Conservation (phyloP, 2,888 invertebrate species). For the Diaphora mendica region DNA sequence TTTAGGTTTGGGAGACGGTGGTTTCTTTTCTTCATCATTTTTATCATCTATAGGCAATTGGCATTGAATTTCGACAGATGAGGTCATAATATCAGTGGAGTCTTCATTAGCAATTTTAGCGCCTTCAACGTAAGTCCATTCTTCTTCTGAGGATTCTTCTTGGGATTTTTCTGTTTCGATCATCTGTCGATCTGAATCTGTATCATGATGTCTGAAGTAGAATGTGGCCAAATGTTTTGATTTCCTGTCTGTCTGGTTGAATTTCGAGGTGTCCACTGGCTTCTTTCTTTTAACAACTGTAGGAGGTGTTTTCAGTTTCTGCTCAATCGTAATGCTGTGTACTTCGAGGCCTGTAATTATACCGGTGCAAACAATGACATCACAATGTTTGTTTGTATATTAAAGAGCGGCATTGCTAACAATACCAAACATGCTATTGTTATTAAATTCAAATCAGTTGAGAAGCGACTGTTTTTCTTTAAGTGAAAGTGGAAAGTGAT, state of each 20-base stretch:
- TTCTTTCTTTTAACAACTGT: conserved; percentile 84
- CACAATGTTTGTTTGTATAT: conserved; percentile 52
- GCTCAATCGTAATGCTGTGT: conserved; percentile 63
- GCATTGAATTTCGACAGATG: conserved; percentile 82
- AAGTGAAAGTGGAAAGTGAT: conserved; percentile 52
- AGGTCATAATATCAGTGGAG: conserved; percentile 83
- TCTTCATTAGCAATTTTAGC: conserved; percentile 79
- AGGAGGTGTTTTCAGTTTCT: conserved; percentile 74
- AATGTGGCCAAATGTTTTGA: conserved; percentile 94
- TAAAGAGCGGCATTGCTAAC: conserved; percentile 55
- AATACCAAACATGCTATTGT: conserved; percentile 60
- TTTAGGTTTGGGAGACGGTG: conserved; percentile 71
- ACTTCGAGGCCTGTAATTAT: conserved; percentile 70
- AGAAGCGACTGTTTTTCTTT: conserved; percentile 35
- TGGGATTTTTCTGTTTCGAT: conserved; percentile 81
- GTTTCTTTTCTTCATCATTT: conserved; percentile 56
- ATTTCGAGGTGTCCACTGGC: conserved; percentile 87
- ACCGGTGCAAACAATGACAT: conserved; percentile 16
- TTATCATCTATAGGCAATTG: conserved; percentile 75
- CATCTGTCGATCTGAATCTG: conserved; percentile 92
- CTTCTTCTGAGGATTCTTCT: conserved; percentile 82
- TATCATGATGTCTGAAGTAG: conserved; percentile 95
- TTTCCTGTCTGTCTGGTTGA: conserved; percentile 91
- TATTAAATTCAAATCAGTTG: conserved; percentile 60
- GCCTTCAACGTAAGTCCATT: conserved; percentile 89